A percentile compares a stretch with the other conserved stretches of the same genome.
Conservation (phyloP, 2,888 invertebrate genomes). For the Hirudinaria manillensis region DNA sequence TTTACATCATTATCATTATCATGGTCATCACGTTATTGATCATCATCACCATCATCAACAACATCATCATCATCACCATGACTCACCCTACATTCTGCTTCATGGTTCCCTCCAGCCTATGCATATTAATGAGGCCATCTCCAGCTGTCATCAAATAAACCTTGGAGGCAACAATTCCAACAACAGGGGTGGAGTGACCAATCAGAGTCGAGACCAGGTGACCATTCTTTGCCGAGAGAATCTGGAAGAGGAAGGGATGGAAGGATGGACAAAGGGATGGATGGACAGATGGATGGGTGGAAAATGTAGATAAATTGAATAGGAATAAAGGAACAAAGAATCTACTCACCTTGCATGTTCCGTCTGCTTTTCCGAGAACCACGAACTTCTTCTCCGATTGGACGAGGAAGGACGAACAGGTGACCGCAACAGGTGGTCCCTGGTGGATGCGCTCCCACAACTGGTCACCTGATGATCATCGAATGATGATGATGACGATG, state of each 20-base stretch:
- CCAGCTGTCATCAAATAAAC: conserved; percentile 4
- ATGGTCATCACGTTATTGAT: too few species aligned
- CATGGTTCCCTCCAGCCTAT: conserved; percentile 2
- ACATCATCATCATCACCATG: background rate
- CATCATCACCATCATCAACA: background rate
- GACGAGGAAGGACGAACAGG: background rate
- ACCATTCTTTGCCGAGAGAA: background rate
- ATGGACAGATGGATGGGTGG: background rate
- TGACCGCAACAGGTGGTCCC: background rate
- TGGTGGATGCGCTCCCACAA: background rate
- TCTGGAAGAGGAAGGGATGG: background rate
- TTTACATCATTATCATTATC: background rate
- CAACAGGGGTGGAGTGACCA: conserved; percentile 43
- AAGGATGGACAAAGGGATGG: background rate
- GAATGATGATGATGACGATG: background rate
- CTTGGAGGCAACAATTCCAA: conserved; percentile 40
- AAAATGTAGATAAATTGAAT: background rate
- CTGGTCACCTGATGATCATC: background rate
- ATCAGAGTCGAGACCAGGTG: conserved; percentile 29
- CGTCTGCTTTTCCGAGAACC: conserved; percentile 9
- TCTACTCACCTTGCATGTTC: background rate
- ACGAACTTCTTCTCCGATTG: background rate
- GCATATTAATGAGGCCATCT: background rate
- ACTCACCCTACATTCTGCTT: conserved; percentile 5
- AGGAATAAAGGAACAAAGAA: background rate